Conservation (phyloP, 2,797 vertebrate species). For the Anguilla anguilla region DNA sequence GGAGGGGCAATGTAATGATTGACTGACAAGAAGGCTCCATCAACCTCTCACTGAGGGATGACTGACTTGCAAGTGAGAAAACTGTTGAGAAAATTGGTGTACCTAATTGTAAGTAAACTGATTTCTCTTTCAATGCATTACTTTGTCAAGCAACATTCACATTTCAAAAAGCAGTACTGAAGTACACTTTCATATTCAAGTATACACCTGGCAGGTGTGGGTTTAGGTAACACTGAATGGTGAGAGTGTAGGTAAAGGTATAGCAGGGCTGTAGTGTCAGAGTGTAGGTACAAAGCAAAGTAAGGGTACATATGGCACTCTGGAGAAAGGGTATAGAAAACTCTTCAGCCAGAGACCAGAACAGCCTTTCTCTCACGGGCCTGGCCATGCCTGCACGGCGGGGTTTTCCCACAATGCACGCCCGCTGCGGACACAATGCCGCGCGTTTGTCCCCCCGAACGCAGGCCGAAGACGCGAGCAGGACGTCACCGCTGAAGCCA, state of each 20-base stretch:
- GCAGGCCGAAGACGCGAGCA: conserved; percentile 15
- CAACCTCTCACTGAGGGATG: no score
- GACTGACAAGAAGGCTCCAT: no score
- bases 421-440: conserved; percentile 31
- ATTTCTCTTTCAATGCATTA: no score
- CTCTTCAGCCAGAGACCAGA: neutral
- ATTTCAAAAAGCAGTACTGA: no score
- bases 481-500: conserved; percentile 25
- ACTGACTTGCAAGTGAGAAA: no score
- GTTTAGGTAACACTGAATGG: neutral
- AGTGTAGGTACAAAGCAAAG: neutral
- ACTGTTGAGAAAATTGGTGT: no score
- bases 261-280: no score
- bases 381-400: neutral
- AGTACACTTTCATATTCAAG: no score
- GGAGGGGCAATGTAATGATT: no score
- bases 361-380: neutral
- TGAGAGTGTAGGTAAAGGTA: neutral
- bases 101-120: no score
- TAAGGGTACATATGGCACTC: neutral
- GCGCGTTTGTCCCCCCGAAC: conserved; percentile 27
- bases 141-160: no score
- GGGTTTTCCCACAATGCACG: conserved; percentile 28
- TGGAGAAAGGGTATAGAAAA: neutral
- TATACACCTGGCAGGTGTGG: neutral